These are phyloP conservation scores for Thunnus albacares DNA, from an alignment of 2,797 vertebrate genomes.

Conservation along the genomic window DNA sequence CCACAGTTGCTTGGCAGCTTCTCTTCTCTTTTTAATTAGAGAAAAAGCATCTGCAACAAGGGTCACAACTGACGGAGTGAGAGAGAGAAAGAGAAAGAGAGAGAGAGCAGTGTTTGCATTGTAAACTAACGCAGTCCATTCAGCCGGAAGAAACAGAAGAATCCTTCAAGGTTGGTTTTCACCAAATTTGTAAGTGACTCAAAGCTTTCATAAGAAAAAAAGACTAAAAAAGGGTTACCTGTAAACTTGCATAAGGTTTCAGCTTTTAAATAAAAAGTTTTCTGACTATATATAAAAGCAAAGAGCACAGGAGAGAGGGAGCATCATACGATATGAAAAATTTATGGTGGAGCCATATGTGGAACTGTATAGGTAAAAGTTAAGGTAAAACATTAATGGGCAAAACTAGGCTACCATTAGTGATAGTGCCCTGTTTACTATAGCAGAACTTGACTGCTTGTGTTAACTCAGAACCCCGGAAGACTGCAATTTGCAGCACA, in stretches of 20 bases:
- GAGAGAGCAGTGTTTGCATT: constrained; percentile 46
- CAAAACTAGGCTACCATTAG: constrained; percentile 58
- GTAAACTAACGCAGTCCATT: constrained; percentile 48
- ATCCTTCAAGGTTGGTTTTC: constrained; percentile 42
- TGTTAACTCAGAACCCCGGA: constrained; percentile 10
- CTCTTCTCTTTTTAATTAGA: constrained; percentile 80
- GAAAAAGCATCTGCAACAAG: constrained; percentile 79
- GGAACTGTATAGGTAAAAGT: constrained; percentile 58
- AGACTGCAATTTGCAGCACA: constrained; percentile 17
- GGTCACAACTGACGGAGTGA: constrained; percentile 68
- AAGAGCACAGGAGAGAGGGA: constrained; percentile 17
- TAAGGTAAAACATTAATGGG: constrained; percentile 75
- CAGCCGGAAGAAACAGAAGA: constrained; percentile 30
- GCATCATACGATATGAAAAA: constrained; percentile 56
- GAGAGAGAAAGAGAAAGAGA: constrained; percentile 40
- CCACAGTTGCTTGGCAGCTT: constrained; percentile 78
- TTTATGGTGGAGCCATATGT: constrained; percentile 58
- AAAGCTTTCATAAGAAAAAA: constrained; percentile 2
- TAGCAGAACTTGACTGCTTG: constrained; percentile 15
- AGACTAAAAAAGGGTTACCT: constrained; percentile 20
- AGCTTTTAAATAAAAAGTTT: constrained; percentile 42
- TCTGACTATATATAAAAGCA: constrained; percentile 54
- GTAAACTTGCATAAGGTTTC: constrained; percentile 16
- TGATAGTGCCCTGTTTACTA: constrained; percentile 52
- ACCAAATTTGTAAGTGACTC: constrained; percentile 18